Base-by-base conservation (phyloP, 2,888 invertebrate genomes). In the Patella pellucida region DNA sequence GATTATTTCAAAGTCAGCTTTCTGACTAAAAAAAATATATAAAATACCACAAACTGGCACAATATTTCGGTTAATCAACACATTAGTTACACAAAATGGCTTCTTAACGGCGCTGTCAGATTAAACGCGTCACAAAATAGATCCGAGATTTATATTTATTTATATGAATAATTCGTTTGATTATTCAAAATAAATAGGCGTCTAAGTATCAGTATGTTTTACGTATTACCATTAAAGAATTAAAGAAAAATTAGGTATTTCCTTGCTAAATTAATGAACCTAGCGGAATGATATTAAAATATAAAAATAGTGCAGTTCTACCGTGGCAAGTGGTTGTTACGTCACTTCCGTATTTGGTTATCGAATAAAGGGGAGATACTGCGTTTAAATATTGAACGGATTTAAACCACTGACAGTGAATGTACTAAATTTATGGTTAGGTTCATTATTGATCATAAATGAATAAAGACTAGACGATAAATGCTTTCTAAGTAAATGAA, bases 321-420 rank as follows among this genome's bases (percentile, higher is more conserved):
- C 81, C 81, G 81, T 81, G 81, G 81, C 84, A 83, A 80, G 82
- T 82, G 82, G 79, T 77, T 73, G 77, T 82, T 81, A 84, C 82
- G 82, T 84, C 84, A 84, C 72, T 72, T 78, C 78, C 78, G 74
- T 52, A 41, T 41, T 41, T 41, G 41, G 41, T 41, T 41, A 41
- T 41, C 41, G 41, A 41, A 41, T 41, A 41, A 41, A 41, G 41
- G 41, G 41, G 41, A 41, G 41, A 41, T 9, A 41, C 41, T 41
- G 41, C 9, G 41, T 41, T 41, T 41, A n/a, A n/a, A 41, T 41
- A 41, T 9, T 41, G 9, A 41, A 41, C 9, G 41, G 41, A 41
- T 41, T 41, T 41, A 9, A 41, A 41, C 41, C 41, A 41, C 41
- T 41, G 9, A 41, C 9, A 7, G 7, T 41, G 41, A 9, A 41